phyloP scores from a whole-genome alignment of 2,888 invertebrate genomes.

The Oconnorella tubifera region DNA sequence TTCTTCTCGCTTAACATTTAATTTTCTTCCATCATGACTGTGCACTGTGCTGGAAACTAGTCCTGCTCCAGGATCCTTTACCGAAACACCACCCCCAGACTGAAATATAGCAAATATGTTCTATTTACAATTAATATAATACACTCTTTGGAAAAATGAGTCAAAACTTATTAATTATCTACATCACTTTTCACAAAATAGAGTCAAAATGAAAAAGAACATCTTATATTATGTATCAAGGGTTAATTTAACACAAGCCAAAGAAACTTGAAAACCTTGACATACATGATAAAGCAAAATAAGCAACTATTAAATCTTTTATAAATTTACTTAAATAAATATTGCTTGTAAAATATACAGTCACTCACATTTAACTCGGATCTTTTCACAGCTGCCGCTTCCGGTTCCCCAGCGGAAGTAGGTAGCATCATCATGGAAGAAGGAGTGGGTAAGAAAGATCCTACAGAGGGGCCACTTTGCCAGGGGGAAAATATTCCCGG shows the following conservation, averaged over 20 bases:
- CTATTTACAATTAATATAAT: neutral
- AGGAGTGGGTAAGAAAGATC: slow-evolving; percentile 2
- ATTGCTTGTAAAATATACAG: neutral
- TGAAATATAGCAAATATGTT: neutral
- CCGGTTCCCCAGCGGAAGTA: neutral
- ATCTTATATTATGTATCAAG: no score
- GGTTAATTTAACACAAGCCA: no score
- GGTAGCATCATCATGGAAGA: neutral
- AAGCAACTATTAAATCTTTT: neutral
- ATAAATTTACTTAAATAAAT: no score
- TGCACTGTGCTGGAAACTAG: slow-evolving; percentile 36
- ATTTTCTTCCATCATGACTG: slow-evolving; percentile 22
- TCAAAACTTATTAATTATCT: no score
- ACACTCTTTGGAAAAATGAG: no score
- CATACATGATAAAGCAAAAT: neutral
- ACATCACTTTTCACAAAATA: no score
- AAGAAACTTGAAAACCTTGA: neutral
- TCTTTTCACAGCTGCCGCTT: neutral
- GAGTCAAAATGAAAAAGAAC: no score
- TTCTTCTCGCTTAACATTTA: slow-evolving; percentile 26
- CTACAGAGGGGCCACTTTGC: slow-evolving; percentile 7
- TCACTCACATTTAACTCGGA: neutral
- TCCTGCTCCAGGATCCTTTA: slow-evolving; percentile 20
- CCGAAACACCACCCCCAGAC: no score
- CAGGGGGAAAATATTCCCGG: slow-evolving; percentile 15